Percentiles rank a stretch among this genome's conserved stretches.
Evolutionary conservation across 53 echinoderm and acorn worm genomes (phyloP).

Genomic region (Pentamera pediparva): DNA sequence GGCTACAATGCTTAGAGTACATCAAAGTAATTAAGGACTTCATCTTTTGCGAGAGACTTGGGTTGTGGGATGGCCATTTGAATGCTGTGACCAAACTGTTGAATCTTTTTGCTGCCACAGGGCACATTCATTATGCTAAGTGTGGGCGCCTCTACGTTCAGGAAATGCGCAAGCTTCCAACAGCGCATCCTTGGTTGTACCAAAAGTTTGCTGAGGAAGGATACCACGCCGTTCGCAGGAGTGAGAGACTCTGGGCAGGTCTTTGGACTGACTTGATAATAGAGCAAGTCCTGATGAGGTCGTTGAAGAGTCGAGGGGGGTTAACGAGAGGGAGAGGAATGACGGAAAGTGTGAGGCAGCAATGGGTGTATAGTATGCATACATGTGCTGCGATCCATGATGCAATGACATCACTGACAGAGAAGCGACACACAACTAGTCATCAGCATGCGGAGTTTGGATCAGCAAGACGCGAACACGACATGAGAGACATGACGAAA

Average conservation of each 20-base stretch:
- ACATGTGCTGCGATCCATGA: too few relatives aligned
- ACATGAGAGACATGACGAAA: constrained; percentile 10
- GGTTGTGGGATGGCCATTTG: constrained; percentile 35
- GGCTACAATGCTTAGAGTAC: constrained; percentile 34
- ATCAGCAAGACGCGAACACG: background rate
- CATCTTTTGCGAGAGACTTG: constrained; percentile 28
- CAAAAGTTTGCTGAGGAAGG: constrained; percentile 10
- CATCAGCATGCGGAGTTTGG: constrained; percentile 25
- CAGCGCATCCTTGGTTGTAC: constrained; percentile 18
- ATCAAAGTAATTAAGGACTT: constrained; percentile 18
- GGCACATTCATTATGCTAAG: constrained; percentile 33
- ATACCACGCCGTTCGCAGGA: too few relatives aligned
- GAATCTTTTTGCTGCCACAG: constrained; percentile 42
- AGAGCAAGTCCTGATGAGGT: too few relatives aligned
- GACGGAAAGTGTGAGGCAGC: constrained; percentile 26
- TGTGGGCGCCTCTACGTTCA: constrained; percentile 19
- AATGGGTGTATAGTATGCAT: too few relatives aligned
- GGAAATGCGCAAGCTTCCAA: constrained; percentile 9
- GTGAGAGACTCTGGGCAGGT: constrained; percentile 43
- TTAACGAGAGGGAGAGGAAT: too few relatives aligned
- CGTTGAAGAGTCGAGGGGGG: constrained; percentile 33
- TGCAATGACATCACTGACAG: too few relatives aligned
- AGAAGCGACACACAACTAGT: constrained; percentile 18
- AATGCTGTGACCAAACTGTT: constrained; percentile 8
- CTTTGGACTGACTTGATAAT: constrained; percentile 36